Evolutionary conservation across 2,797 vertebrate genomes (phyloP).

Genomic region (Loris lydekkerianus): DNA sequence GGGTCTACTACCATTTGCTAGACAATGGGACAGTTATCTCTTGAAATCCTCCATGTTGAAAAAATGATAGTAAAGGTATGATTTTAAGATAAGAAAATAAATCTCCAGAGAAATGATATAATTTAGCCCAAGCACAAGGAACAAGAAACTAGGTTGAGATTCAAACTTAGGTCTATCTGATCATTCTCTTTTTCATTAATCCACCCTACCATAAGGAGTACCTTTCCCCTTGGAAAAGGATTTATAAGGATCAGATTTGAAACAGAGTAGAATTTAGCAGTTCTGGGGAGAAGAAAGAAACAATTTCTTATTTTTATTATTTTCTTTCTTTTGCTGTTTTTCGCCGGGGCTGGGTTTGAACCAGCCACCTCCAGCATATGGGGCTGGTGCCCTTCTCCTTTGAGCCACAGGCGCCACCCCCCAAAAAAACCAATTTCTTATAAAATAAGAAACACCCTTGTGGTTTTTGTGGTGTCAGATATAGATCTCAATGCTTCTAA

Average conservation of each 20-base stretch:
- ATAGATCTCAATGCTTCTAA: background rate
- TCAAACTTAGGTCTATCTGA: background rate
- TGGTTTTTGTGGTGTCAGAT: background rate
- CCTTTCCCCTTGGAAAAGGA: background rate
- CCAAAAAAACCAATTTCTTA: too few species aligned
- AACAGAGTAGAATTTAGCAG: background rate
- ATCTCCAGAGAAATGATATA: background rate
- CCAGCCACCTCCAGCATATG: too few species aligned
- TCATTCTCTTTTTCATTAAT: background rate
- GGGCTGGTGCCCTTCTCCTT: too few species aligned
- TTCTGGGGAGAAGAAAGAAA: background rate
- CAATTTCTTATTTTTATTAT: background rate
- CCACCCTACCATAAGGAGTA: background rate
- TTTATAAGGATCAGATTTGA: constrained; percentile 18
- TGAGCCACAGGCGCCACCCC: too few species aligned
- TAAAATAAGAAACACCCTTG: background rate
- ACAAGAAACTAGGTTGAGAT: background rate
- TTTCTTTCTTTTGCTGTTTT: too few species aligned
- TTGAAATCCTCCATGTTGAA: background rate
- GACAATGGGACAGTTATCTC: background rate
- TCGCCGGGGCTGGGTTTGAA: too few species aligned
- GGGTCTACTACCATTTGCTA: background rate
- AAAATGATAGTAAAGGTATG: background rate
- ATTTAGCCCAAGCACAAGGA: background rate
- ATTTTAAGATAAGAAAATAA: background rate